A percentile compares a stretch with the other conserved stretches of the same genome.
Conservation (phyloP, 2,888 invertebrate species). For the Spialia ferax region DNA sequence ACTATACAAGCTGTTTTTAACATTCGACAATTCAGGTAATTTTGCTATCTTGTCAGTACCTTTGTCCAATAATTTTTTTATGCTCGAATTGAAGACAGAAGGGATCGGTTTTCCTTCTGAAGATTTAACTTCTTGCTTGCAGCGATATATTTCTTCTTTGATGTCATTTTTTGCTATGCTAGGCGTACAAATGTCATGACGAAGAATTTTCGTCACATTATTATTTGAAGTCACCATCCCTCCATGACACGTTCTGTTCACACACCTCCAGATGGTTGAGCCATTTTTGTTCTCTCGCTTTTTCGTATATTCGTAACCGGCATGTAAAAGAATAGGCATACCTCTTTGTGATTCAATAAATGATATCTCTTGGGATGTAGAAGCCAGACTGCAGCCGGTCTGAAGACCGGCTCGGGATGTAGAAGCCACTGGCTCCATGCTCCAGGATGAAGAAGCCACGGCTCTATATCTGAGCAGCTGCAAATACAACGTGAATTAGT, state of each 20-base stretch:
- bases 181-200: slow-evolving; percentile 4
- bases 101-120: slow-evolving; percentile 4
- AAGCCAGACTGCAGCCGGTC: neutral
- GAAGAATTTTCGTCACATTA: slow-evolving; percentile 3
- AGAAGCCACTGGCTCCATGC: slow-evolving; percentile 2
- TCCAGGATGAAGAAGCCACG: slow-evolving; percentile 2
- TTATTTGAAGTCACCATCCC: slow-evolving; percentile 2
- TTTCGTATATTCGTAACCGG: slow-evolving; percentile 1
- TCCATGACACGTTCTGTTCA: slow-evolving; percentile 1
- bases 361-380: neutral
- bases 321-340: neutral
- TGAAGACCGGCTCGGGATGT: slow-evolving; percentile 1
- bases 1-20: slow-evolving; percentile 4
- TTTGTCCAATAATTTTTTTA: slow-evolving; percentile 4
- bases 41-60: slow-evolving; percentile 4
- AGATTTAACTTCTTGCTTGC: slow-evolving; percentile 4
- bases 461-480: slow-evolving; percentile 2
- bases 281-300: slow-evolving; percentile 1
- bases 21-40: slow-evolving; percentile 4
- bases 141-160: slow-evolving; percentile 4
- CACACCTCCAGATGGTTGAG: slow-evolving; percentile 1
- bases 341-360: slow-evolving; percentile 1
- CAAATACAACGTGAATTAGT: slow-evolving; percentile 4
- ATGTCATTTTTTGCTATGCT: slow-evolving; percentile 4
- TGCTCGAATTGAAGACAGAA: slow-evolving; percentile 4